Evolutionary conservation across 2,888 invertebrate species (phyloP).

Genomic region (Tineola bisselliella): DNA sequence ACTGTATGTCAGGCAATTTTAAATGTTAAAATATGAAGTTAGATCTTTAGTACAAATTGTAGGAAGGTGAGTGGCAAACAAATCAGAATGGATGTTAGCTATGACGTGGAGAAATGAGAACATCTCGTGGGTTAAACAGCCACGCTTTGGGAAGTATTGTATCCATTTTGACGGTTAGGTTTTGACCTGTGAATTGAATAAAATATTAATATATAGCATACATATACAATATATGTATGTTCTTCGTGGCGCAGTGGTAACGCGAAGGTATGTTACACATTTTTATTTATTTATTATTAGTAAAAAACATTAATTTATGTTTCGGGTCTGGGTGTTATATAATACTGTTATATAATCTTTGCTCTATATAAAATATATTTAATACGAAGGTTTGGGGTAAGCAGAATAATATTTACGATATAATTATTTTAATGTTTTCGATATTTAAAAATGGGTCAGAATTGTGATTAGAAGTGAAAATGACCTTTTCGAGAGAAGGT

Average conservation of each 20-base stretch:
- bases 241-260: too few relatives aligned
- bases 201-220: too few relatives aligned
- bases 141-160: not conserved
- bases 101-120: not conserved
- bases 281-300: too few relatives aligned
- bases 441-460: not conserved
- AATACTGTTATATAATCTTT: too few relatives aligned
- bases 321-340: too few relatives aligned
- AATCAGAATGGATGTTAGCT: not conserved
- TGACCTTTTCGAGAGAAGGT: not conserved
- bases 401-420: too few relatives aligned
- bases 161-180: not conserved
- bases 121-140: not conserved
- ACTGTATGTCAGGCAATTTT: not conserved
- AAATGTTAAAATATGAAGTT: constrained; percentile 1
- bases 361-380: too few relatives aligned
- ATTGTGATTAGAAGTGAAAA: not conserved
- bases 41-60: not conserved
- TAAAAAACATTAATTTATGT: too few relatives aligned
- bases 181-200: not conserved
- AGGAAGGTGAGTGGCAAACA: constrained; percentile 3
- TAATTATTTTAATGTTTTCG: too few relatives aligned
- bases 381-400: too few relatives aligned
- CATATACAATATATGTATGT: too few relatives aligned
- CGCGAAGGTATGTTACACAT: too few relatives aligned